Evolutionary conservation across 2,113 vertebrate species (phyloP), one percentile per base, ranked within the genome.

Genomic region (Thunnus maccoyii): DNA sequence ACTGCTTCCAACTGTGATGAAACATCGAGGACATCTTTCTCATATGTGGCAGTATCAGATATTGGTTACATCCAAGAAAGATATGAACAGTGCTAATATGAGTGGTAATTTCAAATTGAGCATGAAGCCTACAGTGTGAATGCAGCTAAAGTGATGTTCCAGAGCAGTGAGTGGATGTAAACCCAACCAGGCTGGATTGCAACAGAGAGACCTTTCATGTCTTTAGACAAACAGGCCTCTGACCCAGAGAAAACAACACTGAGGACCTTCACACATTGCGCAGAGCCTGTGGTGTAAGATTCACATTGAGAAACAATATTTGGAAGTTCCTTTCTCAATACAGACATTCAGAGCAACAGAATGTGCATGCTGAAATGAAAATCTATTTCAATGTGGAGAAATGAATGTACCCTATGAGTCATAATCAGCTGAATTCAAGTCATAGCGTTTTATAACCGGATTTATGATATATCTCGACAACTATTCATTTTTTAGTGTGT

Each of bases 161-260:
- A 70, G 41, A 20, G 32, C 2, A 5, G 54, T 4, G 16, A 30
- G n/a, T 5, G 18, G n/a, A 57, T 4, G 4, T 27, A 18, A 36
- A 51, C 46, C 55, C 44, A 44, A 5, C 7, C 18, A 9, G 55
- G 17, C 17, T 52, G 30, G 69, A 60, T 70, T 77, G 36, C 66
- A 76, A 48, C 60, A 72, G 63, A 36, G 36, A 27, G 25, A 66
- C 8, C 30, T 87, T 85, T 87, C 48, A 68, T 70, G 65, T 57
- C 20, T 72, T 30, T 11, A 46, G 50, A 48, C 77, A 82, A 74
- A 85, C 85, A 73, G 56, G 50, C 41, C 72, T 71, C 52, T 66
- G 67, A 72, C 69, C 32, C 48, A 58, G 65, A 79, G 55, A 73
- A 79, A 86, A 69, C 58, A 41, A 25, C 41, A 20, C 46, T 6